Percentiles rank a stretch among this genome's conserved stretches.
Evolutionary conservation across 2,888 invertebrate species (phyloP).

Genomic region (Epirrita christyi): DNA sequence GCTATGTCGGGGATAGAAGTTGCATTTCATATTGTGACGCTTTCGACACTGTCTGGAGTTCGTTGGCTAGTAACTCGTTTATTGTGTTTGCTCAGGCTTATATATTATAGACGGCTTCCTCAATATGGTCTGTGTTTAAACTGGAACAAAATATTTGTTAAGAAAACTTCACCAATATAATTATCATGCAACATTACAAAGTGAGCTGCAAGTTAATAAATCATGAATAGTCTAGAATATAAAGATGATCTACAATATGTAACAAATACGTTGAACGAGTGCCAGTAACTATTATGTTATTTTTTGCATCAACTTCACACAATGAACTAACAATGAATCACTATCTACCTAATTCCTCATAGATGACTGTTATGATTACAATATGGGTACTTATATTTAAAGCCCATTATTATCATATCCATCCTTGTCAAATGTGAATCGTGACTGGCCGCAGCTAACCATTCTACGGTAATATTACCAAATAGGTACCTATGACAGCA

Average conservation of each 20-base stretch:
- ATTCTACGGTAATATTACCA: constrained; percentile 46
- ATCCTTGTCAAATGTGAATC: constrained; percentile 41
- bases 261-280: too few relatives aligned
- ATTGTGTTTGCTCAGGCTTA: constrained; percentile 51
- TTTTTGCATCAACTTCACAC: constrained; percentile 2
- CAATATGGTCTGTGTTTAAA: constrained; percentile 50
- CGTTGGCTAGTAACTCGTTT: constrained; percentile 51
- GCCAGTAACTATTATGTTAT: not conserved
- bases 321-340: constrained; percentile 17
- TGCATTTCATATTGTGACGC: constrained; percentile 49
- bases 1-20: constrained; percentile 47
- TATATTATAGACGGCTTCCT: constrained; percentile 49
- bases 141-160: constrained; percentile 27
- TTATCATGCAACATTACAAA: not conserved
- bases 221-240: not conserved
- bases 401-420: constrained; percentile 28
- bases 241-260: not conserved
- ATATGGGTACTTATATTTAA: constrained; percentile 12
- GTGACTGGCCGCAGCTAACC: constrained; percentile 63
- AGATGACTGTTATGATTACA: constrained; percentile 24
- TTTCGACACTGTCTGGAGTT: constrained; percentile 44
- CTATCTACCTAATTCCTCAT: constrained; percentile 9
- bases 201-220: not conserved
- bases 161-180: constrained; percentile 3
- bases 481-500: constrained; percentile 15